A percentile compares a stretch with the other conserved stretches of the same genome.
Conservation (phyloP, 2,797 vertebrate genomes). For the Myripristis jacobus region DNA sequence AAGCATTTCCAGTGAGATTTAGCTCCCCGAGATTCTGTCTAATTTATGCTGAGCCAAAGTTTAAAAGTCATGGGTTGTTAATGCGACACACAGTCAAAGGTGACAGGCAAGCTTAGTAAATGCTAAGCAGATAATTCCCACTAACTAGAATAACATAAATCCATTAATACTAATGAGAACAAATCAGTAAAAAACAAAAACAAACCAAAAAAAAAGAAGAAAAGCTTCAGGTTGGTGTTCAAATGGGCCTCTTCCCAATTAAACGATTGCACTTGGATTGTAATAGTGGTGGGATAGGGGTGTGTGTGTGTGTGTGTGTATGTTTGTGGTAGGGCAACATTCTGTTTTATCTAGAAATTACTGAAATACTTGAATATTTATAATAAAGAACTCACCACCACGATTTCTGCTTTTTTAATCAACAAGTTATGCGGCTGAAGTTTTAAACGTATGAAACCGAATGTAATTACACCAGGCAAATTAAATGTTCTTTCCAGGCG, state of each 20-base stretch:
- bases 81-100: constrained; percentile 66
- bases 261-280: background rate
- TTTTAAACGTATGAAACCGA: constrained; percentile 69
- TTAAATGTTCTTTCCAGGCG: constrained; percentile 74
- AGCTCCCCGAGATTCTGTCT: constrained; percentile 42
- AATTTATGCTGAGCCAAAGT: constrained; percentile 59
- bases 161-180: constrained; percentile 51
- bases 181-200: constrained; percentile 19
- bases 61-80: constrained; percentile 72
- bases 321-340: background rate
- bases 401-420: constrained; percentile 68
- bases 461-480: constrained; percentile 77
- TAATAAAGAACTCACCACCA: constrained; percentile 62
- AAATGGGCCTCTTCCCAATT: constrained; percentile 23
- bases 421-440: constrained; percentile 65
- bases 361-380: constrained; percentile 58
- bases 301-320: background rate
- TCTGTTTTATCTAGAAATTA: constrained; percentile 43
- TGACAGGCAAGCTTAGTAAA: constrained; percentile 60
- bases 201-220: background rate
- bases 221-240: constrained; percentile 33
- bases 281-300: too few relatives aligned
- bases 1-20: constrained; percentile 68
- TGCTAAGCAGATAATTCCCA: constrained; percentile 60
- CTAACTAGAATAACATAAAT: constrained; percentile 52